A percentile compares a stretch with the other conserved stretches of the same genome.
These are phyloP conservation scores for Amphipoea oculea DNA, from an alignment of 2,888 invertebrate species.

Conservation along the genomic window DNA sequence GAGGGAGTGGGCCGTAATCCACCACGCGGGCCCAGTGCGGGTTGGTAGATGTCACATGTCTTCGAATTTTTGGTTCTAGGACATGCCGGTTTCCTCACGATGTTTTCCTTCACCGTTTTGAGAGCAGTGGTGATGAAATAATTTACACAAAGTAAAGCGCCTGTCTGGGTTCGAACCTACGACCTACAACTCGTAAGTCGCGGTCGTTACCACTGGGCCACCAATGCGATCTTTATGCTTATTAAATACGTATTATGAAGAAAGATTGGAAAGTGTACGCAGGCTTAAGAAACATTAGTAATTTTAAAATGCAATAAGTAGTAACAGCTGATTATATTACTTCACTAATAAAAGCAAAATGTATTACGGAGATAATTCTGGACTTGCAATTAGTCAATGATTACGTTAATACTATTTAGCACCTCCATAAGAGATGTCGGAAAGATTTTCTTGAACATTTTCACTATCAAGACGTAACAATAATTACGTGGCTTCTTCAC, in stretches of 20 bases:
- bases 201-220: too few relatives aligned
- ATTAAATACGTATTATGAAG: conserved; percentile 3
- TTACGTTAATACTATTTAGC: conserved; percentile 27
- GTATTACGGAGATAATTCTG: background rate
- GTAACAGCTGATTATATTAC: background rate
- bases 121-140: too few relatives aligned
- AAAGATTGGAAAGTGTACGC: conserved; percentile 10
- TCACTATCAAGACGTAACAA: conserved; percentile 49
- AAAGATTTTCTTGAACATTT: conserved; percentile 26
- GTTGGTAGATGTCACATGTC: too few relatives aligned
- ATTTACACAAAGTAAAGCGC: too few relatives aligned
- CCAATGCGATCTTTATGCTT: background rate
- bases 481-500: conserved; percentile 49
- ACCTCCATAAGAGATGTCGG: conserved; percentile 8
- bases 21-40: too few relatives aligned
- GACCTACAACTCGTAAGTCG: too few relatives aligned
- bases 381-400: conserved; percentile 1
- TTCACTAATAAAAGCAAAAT: conserved; percentile 2
- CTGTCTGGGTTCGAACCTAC: too few relatives aligned
- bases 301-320: background rate
- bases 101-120: too few relatives aligned
- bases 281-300: background rate
- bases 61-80: too few relatives aligned
- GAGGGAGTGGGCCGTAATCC: too few relatives aligned
- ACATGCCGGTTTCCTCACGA: too few relatives aligned